Conservation (phyloP, 2,888 invertebrate genomes). For the Galerucella pusilla region DNA sequence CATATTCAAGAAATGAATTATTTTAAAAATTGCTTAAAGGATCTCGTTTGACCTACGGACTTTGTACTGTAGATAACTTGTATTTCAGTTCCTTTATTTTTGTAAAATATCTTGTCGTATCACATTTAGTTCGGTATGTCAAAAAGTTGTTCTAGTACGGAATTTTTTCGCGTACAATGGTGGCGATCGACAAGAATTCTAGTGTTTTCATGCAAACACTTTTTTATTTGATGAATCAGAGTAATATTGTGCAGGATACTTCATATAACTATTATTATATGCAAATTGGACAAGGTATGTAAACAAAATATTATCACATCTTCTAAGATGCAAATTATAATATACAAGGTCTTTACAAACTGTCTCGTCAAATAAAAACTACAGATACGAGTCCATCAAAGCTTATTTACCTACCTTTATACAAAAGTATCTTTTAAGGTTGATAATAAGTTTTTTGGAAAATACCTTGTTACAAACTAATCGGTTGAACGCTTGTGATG, state of each 20-base stretch:
- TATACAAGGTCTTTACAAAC: background rate
- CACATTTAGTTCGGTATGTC: slow-evolving; percentile 19
- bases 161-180: slow-evolving; percentile 41
- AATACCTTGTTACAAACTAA: too few species aligned
- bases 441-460: too few species aligned
- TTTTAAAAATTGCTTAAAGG: slow-evolving; percentile 40
- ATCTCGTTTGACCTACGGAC: slow-evolving; percentile 52
- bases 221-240: slow-evolving; percentile 60
- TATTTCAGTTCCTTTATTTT: slow-evolving; percentile 45
- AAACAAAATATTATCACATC: slow-evolving; percentile 9
- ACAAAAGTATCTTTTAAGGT: too few species aligned
- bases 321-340: background rate
- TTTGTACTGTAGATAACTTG: slow-evolving; percentile 50
- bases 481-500: too few species aligned
- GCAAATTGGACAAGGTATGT: slow-evolving; percentile 62
- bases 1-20: slow-evolving; percentile 2
- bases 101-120: slow-evolving; percentile 34
- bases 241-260: slow-evolving; percentile 55
- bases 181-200: slow-evolving; percentile 54
- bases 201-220: slow-evolving; percentile 58
- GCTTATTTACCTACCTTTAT: too few species aligned
- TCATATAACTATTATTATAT: slow-evolving; percentile 63
- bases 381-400: too few species aligned
- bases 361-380: too few species aligned
- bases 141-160: slow-evolving; percentile 21